These are phyloP conservation scores for Crenichthys baileyi DNA, from an alignment of 2,797 vertebrate species.

Conservation along the genomic window DNA sequence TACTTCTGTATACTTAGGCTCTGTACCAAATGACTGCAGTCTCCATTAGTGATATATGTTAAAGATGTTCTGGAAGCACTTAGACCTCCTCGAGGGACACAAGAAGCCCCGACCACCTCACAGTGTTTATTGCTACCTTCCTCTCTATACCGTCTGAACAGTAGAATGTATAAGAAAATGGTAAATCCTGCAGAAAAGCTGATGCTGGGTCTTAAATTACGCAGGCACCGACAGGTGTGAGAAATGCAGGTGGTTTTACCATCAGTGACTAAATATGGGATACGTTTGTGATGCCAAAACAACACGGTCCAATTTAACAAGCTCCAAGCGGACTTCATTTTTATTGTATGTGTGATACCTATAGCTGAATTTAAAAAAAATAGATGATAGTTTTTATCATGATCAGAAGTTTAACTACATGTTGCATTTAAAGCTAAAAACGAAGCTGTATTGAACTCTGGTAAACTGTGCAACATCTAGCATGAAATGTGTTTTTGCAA, in stretches of 20 bases:
- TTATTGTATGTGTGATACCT: conserved; percentile 3
- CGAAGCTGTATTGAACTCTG: no score
- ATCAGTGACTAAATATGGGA: conserved; percentile 34
- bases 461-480: no score
- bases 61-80: conserved; percentile 66
- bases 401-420: neutral
- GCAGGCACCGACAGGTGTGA: conserved; percentile 63
- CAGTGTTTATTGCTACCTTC: conserved; percentile 54
- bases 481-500: no score
- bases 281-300: neutral
- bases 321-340: conserved; percentile 10
- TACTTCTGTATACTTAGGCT: conserved; percentile 41
- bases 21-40: conserved; percentile 54
- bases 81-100: conserved; percentile 38
- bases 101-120: conserved; percentile 48
- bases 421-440: neutral
- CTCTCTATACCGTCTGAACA: conserved; percentile 47
- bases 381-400: neutral
- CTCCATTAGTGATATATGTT: conserved; percentile 64
- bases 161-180: conserved; percentile 38
- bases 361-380: neutral
- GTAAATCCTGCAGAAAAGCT: conserved; percentile 44
- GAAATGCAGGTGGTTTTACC: conserved; percentile 68
- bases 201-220: conserved; percentile 54
- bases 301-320: conserved; percentile 13